phyloP scores from a whole-genome alignment of 2,888 invertebrate species.

The Oxyscelio sp. region DNA sequence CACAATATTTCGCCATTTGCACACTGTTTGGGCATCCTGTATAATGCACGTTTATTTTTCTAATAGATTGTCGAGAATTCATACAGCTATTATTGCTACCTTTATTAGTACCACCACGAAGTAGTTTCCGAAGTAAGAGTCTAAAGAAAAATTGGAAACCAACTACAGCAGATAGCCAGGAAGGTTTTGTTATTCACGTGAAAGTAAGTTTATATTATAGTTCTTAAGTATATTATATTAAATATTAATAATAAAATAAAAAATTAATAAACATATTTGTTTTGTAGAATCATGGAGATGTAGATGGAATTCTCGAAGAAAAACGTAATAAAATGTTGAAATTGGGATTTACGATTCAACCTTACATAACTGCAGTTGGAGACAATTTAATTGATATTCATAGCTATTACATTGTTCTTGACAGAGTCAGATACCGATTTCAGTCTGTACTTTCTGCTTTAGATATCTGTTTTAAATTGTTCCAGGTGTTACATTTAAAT shows the following conservation, averaged over 20 bases:
- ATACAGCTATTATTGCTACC: not conserved
- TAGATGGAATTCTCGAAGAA: not conserved
- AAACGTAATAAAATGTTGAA: not conserved
- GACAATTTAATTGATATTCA: not conserved
- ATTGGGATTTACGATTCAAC: conserved; percentile 25
- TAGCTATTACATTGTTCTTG: conserved; percentile 29
- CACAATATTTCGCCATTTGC: no score
- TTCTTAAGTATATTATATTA: no score
- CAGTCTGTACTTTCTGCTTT: conserved; percentile 25
- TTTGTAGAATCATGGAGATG: conserved; percentile 11
- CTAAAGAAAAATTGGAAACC: conserved; percentile 31
- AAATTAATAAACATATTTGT: not conserved
- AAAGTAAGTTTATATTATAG: no score
- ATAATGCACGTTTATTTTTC: no score
- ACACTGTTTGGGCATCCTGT: no score
- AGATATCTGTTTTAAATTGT: conserved; percentile 50
- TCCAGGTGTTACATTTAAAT: conserved; percentile 4
- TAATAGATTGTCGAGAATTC: not conserved
- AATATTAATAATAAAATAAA: no score
- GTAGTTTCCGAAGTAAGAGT: not conserved
- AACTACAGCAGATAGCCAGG: conserved; percentile 28
- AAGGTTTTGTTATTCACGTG: conserved; percentile 42
- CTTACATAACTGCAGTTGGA: conserved; percentile 15
- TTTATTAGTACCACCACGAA: not conserved
- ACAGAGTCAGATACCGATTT: conserved; percentile 22